phyloP scores from a whole-genome alignment of 30 jellyfish, hydroid and myxozoan species.

The Aurelia aurita complex sp. Pacific region DNA sequence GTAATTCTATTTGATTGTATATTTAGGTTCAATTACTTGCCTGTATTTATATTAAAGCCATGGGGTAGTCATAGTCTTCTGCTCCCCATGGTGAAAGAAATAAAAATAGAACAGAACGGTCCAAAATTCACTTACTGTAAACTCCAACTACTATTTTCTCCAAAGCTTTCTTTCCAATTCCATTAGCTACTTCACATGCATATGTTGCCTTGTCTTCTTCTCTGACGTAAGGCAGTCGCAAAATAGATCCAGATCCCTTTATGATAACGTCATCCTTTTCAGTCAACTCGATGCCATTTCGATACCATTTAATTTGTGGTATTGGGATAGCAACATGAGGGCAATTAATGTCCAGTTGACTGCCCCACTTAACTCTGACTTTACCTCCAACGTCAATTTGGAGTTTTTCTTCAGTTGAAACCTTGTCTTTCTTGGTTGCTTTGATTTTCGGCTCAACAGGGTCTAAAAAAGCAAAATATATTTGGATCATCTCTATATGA shows the following conservation, averaged over 20 bases:
- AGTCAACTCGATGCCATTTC: constrained; percentile 38
- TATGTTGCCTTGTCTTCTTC: constrained; percentile 57
- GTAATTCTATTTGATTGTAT: too few relatives aligned
- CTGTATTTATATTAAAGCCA: too few relatives aligned
- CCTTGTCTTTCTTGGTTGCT: constrained; percentile 35
- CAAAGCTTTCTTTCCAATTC: constrained; percentile 44
- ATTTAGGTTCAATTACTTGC: too few relatives aligned
- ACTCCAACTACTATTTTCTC: constrained; percentile 38
- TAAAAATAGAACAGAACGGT: too few relatives aligned
- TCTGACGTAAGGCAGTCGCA: constrained; percentile 66
- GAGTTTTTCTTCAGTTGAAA: constrained; percentile 45
- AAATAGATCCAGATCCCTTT: constrained; percentile 47
- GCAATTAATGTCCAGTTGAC: constrained; percentile 74
- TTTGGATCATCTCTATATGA: too few relatives aligned
- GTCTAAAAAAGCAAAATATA: constrained; percentile 17
- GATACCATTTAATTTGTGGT: constrained; percentile 72
- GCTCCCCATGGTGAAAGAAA: too few relatives aligned
- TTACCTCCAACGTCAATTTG: constrained; percentile 78
- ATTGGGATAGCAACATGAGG: constrained; percentile 65
- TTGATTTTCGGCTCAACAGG: constrained; percentile 54
- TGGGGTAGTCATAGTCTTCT: too few relatives aligned
- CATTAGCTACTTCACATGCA: constrained; percentile 78
- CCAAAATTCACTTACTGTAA: constrained; percentile 39
- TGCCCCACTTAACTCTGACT: constrained; percentile 68
- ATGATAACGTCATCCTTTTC: constrained; percentile 46